Base-by-base conservation (phyloP, 2,888 invertebrate species). In the Cephus nigrinus region DNA sequence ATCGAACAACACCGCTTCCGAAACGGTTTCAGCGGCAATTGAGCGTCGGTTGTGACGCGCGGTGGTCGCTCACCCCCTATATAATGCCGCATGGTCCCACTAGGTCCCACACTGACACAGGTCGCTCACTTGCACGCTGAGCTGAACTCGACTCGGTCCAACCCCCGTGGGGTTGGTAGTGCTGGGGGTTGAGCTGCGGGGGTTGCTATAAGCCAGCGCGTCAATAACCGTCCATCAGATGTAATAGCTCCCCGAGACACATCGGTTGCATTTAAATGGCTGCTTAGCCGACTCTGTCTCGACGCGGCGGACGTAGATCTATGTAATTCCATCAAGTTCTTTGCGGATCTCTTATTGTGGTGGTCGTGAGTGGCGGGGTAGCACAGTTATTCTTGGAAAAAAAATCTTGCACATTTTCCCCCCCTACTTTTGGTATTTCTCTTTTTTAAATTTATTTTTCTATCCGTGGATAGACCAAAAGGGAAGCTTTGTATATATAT, bases 261-360 rank as follows among this genome's bases (percentile, higher is more conserved):
- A 91, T 91, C 91, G 91, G 91, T 91, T 91, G 91, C 91, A 91
- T 91, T 91, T 91, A 91, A 91, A 91, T 91, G 91, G 91, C 91
- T 91, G 90, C 91, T 91, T 91, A 91, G 91, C 91, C 88, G 89
- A 91, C 90, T 91, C 91, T 91, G 91, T 91, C 91, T 91, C 91
- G 91, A 88, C 90, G 89, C 87, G 40, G 40, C 40, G 88, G 91
- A 91, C 91, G 90, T 90, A 88, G 91, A 91, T 91, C 91, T 91
- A 91, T 91, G 91, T 91, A 91, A 91, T 91, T 91, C 91, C 91
- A 91, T 91, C 91, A 91, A 91, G 91, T 90, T 91, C 88, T 87
- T 74, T 74, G 80, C 78, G 89, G 87, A 89, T 91, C 91, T 90
- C 89, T 91, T 90, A 91, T 90, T 90, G 90, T 90, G 69, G 69